Percentiles rank a stretch among this genome's conserved stretches.
Evolutionary conservation across 2,113 vertebrate genomes (phyloP).

Genomic region (Xyrauchen texanus): DNA sequence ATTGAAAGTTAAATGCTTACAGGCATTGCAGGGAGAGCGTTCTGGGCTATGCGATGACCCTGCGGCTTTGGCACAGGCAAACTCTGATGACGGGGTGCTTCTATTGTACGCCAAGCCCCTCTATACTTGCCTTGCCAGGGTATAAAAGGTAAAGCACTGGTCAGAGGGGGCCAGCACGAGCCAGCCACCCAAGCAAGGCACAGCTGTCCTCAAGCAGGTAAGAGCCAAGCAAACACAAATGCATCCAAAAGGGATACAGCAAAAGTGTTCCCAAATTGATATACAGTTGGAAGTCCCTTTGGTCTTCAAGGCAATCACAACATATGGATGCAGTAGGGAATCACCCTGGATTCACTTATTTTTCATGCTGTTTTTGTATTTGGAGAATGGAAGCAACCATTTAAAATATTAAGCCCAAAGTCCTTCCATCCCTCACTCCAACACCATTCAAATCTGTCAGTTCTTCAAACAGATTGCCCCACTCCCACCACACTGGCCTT

Average conservation of each 20-base stretch:
- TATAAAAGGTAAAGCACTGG: conserved; percentile 79
- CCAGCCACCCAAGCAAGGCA: conserved; percentile 74
- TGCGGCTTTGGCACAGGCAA: conserved; percentile 68
- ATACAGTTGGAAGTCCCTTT: neutral
- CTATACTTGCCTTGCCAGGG: conserved; percentile 81
- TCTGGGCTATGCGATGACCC: conserved; percentile 78
- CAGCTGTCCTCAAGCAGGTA: conserved; percentile 81
- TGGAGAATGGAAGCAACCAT: neutral
- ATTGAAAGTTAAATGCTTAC: conserved; percentile 83
- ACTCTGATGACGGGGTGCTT: conserved; percentile 85
- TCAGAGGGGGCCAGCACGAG: conserved; percentile 64
- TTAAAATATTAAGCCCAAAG: conserved; percentile 35
- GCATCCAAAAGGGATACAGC: conserved; percentile 20
- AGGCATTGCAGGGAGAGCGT: conserved; percentile 60
- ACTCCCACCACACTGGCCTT: neutral
- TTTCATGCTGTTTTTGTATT: neutral
- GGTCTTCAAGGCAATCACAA: neutral
- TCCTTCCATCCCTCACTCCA: neutral
- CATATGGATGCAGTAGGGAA: neutral
- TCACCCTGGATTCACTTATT: neutral
- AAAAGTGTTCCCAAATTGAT: neutral
- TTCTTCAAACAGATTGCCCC: neutral
- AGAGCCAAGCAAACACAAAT: conserved; percentile 63
- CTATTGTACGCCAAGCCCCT: conserved; percentile 76
- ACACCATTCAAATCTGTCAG: neutral